A percentile compares a stretch with the other conserved stretches of the same genome.
Evolutionary conservation across 1,140 invertebrate species (phyloP).

Genomic region (Lasaia peninsularis): DNA sequence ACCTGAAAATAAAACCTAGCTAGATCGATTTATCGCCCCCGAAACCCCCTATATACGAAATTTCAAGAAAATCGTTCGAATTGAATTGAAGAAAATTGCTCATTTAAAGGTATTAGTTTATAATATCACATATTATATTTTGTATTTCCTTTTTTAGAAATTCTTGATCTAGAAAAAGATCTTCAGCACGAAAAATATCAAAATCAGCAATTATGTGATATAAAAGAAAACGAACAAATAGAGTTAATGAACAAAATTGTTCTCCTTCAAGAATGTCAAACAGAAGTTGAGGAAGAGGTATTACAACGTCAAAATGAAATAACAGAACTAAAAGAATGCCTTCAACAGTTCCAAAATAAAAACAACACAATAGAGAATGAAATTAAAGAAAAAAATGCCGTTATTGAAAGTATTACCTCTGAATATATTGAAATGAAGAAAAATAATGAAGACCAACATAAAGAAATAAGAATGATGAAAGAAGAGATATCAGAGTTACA

Average conservation of each 20-base stretch:
- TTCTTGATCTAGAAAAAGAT: conserved; percentile 32
- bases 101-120: no score
- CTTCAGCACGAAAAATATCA: conserved; percentile 26
- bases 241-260: conserved; percentile 37
- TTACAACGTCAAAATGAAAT: conserved; percentile 42
- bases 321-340: conserved; percentile 28
- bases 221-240: conserved; percentile 31
- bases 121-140: no score
- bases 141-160: conserved; percentile 34
- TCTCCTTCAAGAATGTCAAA: conserved; percentile 39
- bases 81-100: no score
- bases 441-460: conserved; percentile 22
- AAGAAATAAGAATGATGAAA: conserved; percentile 30
- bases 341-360: conserved; percentile 22
- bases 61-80: no score
- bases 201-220: conserved; percentile 24
- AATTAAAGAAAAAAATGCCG: conserved; percentile 36
- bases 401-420: conserved; percentile 35
- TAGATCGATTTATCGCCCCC: no score
- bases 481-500: conserved; percentile 26
- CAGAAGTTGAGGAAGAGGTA: conserved; percentile 36
- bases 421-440: conserved; percentile 36
- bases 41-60: no score
- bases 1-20: neutral
- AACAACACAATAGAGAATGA: neutral